phyloP scores from a whole-genome alignment of 2,113 vertebrate species.

The Herpetotheres cachinnans region DNA sequence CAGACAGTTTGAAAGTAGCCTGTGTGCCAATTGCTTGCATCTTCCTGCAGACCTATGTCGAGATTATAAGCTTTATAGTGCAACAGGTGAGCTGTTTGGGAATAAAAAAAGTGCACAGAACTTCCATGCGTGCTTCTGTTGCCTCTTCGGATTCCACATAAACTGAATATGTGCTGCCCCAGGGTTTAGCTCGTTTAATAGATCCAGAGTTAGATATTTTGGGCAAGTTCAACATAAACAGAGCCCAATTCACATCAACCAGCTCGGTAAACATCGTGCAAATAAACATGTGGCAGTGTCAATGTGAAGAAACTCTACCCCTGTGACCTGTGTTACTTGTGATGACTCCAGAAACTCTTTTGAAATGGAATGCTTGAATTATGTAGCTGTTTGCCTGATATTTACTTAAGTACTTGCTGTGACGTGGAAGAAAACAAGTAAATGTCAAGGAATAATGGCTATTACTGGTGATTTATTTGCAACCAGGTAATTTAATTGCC shows the following conservation, averaged over 20 bases:
- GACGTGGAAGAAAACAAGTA: neutral
- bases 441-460: neutral
- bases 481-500: neutral
- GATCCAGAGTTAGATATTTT: rapidly evolving
- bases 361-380: neutral
- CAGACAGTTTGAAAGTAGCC: neutral
- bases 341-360: neutral
- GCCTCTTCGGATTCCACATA: neutral
- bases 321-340: neutral
- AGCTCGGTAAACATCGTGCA: neutral
- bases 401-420: neutral
- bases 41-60: rapidly evolving
- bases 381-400: neutral
- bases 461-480: neutral
- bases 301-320: neutral
- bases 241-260: neutral
- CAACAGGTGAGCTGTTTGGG: neutral
- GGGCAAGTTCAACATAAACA: neutral
- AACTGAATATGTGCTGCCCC: neutral
- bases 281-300: neutral
- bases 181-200: neutral
- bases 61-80: neutral
- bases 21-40: rapidly evolving
- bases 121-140: neutral
- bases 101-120: neutral